These are phyloP conservation scores for Drosophila tsacasi DNA, from an alignment of 1,140 invertebrate species.

Conservation along the genomic window DNA sequence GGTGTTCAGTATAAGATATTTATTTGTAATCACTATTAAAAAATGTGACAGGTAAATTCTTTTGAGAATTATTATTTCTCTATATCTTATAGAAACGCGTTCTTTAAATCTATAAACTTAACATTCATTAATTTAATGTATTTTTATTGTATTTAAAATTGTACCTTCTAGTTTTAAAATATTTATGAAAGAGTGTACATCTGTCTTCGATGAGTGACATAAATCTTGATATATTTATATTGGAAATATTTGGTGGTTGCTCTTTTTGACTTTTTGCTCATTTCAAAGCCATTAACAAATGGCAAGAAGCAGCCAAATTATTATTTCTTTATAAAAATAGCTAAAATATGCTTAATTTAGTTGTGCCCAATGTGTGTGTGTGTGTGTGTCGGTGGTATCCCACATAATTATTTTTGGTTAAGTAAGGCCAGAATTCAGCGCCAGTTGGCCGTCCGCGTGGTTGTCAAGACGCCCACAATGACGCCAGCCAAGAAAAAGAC, in stretches of 20 bases:
- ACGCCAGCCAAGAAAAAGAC: constrained; percentile 56
- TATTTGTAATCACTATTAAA: not conserved
- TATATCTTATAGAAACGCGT: not conserved
- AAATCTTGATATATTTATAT: constrained; percentile 16
- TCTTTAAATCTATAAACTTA: not conserved
- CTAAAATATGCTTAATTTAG: constrained; percentile 83
- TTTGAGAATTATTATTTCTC: not conserved
- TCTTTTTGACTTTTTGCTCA: constrained; percentile 39
- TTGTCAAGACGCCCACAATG: constrained; percentile 74
- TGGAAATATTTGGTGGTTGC: constrained; percentile 25
- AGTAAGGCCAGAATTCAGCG: constrained; percentile 59
- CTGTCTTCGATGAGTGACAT: constrained; percentile 5
- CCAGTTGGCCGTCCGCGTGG: constrained; percentile 55
- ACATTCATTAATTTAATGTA: too few species aligned
- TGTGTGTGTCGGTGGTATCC: constrained; percentile 51
- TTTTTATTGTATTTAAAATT: too few species aligned
- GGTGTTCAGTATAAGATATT: not conserved
- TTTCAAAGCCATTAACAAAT: constrained; percentile 83
- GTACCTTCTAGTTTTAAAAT: not conserved
- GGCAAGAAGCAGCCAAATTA: constrained; percentile 73
- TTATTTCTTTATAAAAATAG: constrained; percentile 77
- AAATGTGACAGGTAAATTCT: not conserved
- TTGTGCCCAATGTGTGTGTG: constrained; percentile 31
- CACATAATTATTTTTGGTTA: constrained; percentile 81
- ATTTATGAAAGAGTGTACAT: constrained; percentile 7